Evolutionary conservation across 2,888 invertebrate genomes (phyloP), one percentile per base, ranked within the genome.

Genomic region (Biston stratarius): DNA sequence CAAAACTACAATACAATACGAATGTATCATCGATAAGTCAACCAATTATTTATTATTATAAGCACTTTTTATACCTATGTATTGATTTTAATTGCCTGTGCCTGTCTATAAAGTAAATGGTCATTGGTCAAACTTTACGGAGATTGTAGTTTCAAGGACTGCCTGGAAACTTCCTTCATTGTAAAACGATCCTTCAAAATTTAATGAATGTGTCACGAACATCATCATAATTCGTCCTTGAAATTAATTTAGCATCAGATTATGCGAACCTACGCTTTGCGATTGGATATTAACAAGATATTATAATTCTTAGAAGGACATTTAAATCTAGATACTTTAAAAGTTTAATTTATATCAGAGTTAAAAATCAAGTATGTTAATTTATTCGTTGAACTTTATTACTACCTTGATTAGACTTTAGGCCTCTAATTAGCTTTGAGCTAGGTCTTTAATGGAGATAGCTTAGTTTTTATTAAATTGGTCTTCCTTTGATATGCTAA

Each of bases 141-240:
- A 49, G 61, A 61, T 53, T 61, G 38, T 53, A 61, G 53, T 53
- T 61, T 61, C 61, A 61, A 61, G 61, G 61, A 61, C 61, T 61
- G 42, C n/a, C 15, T 10, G 42, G 36, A 44, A 61, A 61, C 53
- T 61, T 61, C 36, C 61, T 53, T 61, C 52, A 61, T 61, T 61
- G 59, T 59, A 59, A 59, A 59, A 48, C 59, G 59, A 59, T 59
- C 59, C 59, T 33, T 59, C 59, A 59, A 49, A 59, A 59, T 59
- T 59, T 59, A 59, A 59, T 59, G 59, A 59, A 59, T 59, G 59
- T 59, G 59, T 59, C 59, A 59, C 59, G 49, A 59, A 59, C 59
- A 59, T 49, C 59, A 49, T 24, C 12, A 42, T 42, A 59, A 49
- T 59, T n/a, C 49, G 40, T 15, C 48, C 49, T 59, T 49, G 40